Base-by-base conservation (phyloP, 1,140 invertebrate genomes). In the Drosophila aff. region DNA sequence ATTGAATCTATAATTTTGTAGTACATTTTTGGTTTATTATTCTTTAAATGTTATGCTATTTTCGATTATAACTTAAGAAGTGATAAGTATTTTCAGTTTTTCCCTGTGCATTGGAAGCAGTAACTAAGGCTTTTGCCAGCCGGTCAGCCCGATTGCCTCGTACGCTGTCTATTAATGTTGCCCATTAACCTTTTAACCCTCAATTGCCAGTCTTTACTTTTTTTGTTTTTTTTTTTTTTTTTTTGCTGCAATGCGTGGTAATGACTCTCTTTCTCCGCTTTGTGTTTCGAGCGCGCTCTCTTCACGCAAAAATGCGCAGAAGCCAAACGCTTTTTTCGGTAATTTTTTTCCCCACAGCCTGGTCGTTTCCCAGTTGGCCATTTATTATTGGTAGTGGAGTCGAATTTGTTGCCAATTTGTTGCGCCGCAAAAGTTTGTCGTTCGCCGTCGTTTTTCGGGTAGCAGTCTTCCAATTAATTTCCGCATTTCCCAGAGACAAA, bases 221-320 rank as follows among this genome's bases (percentile, higher is more conserved):
- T 44, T 44, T 21, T 18, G 4, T 43, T 10, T 4, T 31, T 50
- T 36, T 15, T 33, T 33, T 33, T 31, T 31, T 31, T 31, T 8
- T 31, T 31, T 7, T 33, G 18, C 44, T 44, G 74, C 71, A 69
- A 82, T 82, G 76, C 83, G 83, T 86, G 83, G 82, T 87, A 87
- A 87, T 90, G 81, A 79, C 84, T 79, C 72, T 87, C 77, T 83
- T 76, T 79, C 75, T 53, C 71, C 10, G 52, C 52, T 73, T 61
- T 50, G 53, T 72, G 46, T 72, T 44, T 69, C 21, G 31, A n/a
- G 13, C 3, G 15, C n/a, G 23, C 61, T 46, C 74, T 66, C 55
- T 67, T 75, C 85, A 90, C 85, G 85, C 85, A 90, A 90, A 85
- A 90, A 90, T 90, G 85, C 85, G 85, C 85, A 90, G 85, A 85